Percentiles rank a stretch among this genome's conserved stretches.
phyloP scores from a whole-genome alignment of 2,797 vertebrate species.

The Pelochelys cantorii region DNA sequence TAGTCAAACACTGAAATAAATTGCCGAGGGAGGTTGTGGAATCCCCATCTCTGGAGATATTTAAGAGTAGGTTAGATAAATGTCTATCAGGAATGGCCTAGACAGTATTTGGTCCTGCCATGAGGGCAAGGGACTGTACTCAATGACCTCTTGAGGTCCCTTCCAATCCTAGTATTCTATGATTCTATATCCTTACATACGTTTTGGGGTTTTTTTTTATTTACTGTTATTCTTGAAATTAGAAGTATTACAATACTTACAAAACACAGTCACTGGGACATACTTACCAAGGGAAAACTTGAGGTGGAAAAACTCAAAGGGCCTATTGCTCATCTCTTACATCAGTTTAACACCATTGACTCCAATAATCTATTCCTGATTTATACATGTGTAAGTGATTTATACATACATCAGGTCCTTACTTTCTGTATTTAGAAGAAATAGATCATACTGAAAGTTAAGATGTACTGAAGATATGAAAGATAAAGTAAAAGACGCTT shows the following conservation, averaged over 20 bases:
- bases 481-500: neutral
- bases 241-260: fast-evolving
- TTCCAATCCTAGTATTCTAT: no score
- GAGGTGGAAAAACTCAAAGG: neutral
- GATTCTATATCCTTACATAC: fast-evolving
- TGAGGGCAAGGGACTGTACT: no score
- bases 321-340: neutral
- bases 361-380: neutral
- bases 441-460: neutral
- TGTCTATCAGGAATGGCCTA: no score
- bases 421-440: neutral
- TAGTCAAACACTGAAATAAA: no score
- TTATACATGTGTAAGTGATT: neutral
- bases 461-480: neutral
- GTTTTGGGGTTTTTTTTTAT: fast-evolving
- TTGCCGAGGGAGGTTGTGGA: no score
- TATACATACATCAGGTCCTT: neutral
- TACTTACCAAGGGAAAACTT: neutral
- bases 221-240: neutral
- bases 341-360: neutral
- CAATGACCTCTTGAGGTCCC: no score
- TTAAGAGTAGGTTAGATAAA: no score
- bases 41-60: no score
- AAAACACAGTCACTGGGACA: no score
- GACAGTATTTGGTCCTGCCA: no score